Evolutionary conservation across 2,888 invertebrate species (phyloP), one percentile per base, ranked within the genome.

Genomic region (Clistopyga incitator): DNA sequence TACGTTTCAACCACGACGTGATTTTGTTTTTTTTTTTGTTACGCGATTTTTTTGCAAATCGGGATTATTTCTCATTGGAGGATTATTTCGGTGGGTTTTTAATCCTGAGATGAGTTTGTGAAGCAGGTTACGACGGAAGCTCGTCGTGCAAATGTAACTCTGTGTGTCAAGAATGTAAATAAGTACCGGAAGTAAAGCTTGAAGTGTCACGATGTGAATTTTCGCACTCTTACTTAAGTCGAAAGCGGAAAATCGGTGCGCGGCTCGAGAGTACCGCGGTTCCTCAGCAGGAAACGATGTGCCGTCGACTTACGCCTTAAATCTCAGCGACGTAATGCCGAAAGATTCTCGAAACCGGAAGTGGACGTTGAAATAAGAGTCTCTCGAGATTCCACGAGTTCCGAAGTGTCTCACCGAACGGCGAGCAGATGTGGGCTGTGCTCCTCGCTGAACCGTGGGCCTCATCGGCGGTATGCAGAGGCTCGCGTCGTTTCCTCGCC

Each of bases 1-100:
- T 83, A 83, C 71, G 76, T 83, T 67, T 64, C n/a, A 18, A 20
- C 13, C 29, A 1, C 29, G 13, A 13, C 34, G 6, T 20, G 13
- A 70, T 34, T 18, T 20, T 54, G 3, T 10, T 18, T 15, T 8
- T n/a, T 2, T 6, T 50, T 4, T 6, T 50, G 15, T 10, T 18
- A 0, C 4, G 6, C 2, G 20, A 20, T 18, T 52, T 52, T 18
- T 2, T 18, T 52, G n/a, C 6, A 2, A 20, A n/a, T 20, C 20
- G 52, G 11, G 11, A 20, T 2, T 54, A 6, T 54, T 54, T 54
- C 2, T 54, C 2, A 8, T 54, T 4, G 6, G 6, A 52, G 3
- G 4, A 6, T 52, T 3, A 20, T 6, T 1, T 15, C 15, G 0
- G 15, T 45, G 45, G 45, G 15, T 50, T 4, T n/a, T 50, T 2